Base-by-base conservation (phyloP, 2,888 invertebrate genomes). In the Macaria liturata region DNA sequence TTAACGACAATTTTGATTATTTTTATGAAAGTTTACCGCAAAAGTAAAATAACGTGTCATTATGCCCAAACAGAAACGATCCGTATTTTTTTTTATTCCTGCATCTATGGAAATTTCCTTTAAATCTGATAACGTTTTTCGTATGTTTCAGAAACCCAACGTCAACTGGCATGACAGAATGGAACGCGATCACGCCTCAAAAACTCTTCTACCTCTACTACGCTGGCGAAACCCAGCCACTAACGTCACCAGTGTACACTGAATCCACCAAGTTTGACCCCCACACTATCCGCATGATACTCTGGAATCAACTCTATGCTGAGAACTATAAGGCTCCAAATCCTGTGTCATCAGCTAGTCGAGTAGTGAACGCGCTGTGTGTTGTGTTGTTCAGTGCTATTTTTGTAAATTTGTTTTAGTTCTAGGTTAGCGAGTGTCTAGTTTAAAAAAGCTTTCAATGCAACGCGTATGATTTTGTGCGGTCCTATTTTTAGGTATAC, bases 261-360 rank as follows among this genome's bases (percentile, higher is more conserved):
- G 9, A 59, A 0, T 61, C 63, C n/a, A 62, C 62, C 2, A 73
- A 71, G 45, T 62, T 69, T 4, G 74, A 79, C 62, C 87, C 87
- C 0, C 83, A 85, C 39, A 53, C 68, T 0, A 63, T 72, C 20
- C 68, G 77, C 0, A 83, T 80, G 69, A 58, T 59, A 0, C 76
- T 82, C 64, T 85, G 85, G 85, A 67, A 70, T 44, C 65, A 64
- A 32, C 61, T 83, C 7, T 78, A 82, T 56, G 32, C 57, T 2
- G 65, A 62, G 3, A 75, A 80, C 62, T 83, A 85, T 50, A 68
- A 65, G n/a, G 59, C 74, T 46, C 84, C 84, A 0, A 53, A 7
- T 4, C 44, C 71, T 0, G 62, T 72, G 3, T 76, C 73, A 0
- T 72, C 78, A 32, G 74, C 76, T 43, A 60, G 57, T 1, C 62